Evolutionary conservation across 2,113 vertebrate genomes (phyloP), one percentile per base, ranked within the genome.

Genomic region (Rafetus swinhoei): DNA sequence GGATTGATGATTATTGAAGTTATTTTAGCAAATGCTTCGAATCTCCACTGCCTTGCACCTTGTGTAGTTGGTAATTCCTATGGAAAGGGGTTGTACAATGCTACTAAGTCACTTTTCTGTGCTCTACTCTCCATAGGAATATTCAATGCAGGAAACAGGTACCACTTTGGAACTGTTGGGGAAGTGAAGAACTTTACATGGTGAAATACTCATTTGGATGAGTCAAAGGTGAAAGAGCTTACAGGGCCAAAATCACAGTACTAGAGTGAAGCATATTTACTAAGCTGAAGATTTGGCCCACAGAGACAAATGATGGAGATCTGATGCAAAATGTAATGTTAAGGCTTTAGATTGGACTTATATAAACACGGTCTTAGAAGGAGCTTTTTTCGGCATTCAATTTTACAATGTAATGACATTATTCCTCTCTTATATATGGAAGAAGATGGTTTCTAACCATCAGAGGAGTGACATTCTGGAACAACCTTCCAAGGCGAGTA

Each of bases 11-110:
- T 85, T 87, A 72, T 62, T 82, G 55, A 84, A 79, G 1, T 69
- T 69, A 32, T 7, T 83, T 60, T 29, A 77, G 18, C 25, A 79
- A 85, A 65, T 65, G 62, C 29, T 76, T 4, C 32, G 18, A 0
- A 0, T 3, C 85, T 88, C 85, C 91, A 15, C 52, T 92, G 72
- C 45, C 24, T 90, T 80, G 53, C 7, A 35, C 2, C 72, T 92
- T 84, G 39, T 59, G 53, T 35, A 18, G 1, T 86, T 0, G 0
- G 72, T 22, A 27, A 45, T 16, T 86, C 21, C n/a, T 82, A 45
- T 52, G 59, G 83, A 74, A 84, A 74, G 19, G 13, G 89, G 72
- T 3, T 80, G 55, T 27, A 32, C 55, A 3, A 12, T 27, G 29
- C 6, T 87, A 85, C 82, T 45, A 84, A 74, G 13, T 14, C 76